A percentile compares a stretch with the other conserved stretches of the same genome.
Conservation (phyloP, 2,888 invertebrate species). For the Icerya purchasi region DNA sequence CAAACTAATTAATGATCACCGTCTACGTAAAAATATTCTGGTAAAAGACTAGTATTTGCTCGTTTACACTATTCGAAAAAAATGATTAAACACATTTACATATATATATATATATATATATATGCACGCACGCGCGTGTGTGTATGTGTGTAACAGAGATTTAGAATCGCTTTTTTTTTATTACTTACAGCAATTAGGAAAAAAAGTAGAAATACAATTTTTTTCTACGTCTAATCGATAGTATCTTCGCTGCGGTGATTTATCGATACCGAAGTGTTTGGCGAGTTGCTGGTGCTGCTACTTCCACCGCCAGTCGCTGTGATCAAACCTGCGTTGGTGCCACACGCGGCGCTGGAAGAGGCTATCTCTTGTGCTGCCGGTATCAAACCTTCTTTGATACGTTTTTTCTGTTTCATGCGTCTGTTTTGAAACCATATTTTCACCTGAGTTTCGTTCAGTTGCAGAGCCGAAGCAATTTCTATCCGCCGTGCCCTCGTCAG, state of each 20-base stretch:
- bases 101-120: no score
- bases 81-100: no score
- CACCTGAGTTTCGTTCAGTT: constrained; percentile 87
- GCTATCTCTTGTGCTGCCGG: constrained; percentile 17
- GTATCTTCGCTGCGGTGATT: constrained; percentile 12
- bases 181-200: no score
- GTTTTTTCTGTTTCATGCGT: constrained; percentile 94
- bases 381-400: constrained; percentile 68
- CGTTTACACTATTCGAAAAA: no score
- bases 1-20: no score
- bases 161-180: no score
- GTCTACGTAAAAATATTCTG: no score
- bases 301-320: constrained; percentile 1
- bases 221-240: no score
- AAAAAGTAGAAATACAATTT: no score
- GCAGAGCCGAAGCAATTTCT: constrained; percentile 89
- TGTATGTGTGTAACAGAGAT: no score
- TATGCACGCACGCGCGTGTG: no score
- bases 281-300: constrained; percentile 16
- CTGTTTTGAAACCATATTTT: constrained; percentile 67
- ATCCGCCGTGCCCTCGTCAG: constrained; percentile 87
- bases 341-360: constrained; percentile 2
- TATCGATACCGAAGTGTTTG: constrained; percentile 8
- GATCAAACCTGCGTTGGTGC: not conserved
- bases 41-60: no score